A percentile compares a stretch with the other conserved stretches of the same genome.
These are phyloP conservation scores for Marmota monax DNA, from an alignment of 2,113 vertebrate species.

Conservation along the genomic window DNA sequence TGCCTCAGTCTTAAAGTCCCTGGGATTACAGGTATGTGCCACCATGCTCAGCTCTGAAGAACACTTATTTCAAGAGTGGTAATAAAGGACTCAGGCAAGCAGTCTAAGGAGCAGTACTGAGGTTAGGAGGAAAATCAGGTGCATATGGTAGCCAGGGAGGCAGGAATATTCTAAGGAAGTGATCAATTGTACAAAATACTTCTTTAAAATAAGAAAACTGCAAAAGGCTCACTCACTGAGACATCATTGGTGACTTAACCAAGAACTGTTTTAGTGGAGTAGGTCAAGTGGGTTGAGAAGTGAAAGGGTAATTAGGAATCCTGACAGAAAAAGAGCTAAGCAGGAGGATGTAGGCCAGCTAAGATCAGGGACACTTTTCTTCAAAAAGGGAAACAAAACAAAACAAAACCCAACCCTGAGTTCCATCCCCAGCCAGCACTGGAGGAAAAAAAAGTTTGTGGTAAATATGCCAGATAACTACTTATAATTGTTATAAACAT, in stretches of 20 bases:
- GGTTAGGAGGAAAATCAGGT: not conserved
- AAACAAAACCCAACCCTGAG: no score
- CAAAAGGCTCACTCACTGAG: not conserved
- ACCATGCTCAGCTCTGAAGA: no score
- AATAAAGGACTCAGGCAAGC: not conserved
- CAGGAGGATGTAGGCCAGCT: not conserved
- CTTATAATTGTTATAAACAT: not conserved
- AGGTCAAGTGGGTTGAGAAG: not conserved
- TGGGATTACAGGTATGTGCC: no score
- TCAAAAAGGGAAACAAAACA: no score
- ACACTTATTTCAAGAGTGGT: not conserved
- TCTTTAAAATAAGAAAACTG: not conserved
- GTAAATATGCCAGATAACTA: not conserved
- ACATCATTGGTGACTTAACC: not conserved
- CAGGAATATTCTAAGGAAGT: not conserved
- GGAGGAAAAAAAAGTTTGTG: not conserved
- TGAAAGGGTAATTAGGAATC: not conserved
- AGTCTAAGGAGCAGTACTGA: no score
- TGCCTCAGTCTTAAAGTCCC: no score
- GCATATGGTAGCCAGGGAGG: not conserved
- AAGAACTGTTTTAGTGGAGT: not conserved
- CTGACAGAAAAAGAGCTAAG: not conserved
- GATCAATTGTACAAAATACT: not conserved
- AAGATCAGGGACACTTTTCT: not conserved
- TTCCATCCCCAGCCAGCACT: not conserved